Base-by-base conservation (phyloP, 2,113 vertebrate genomes). In the Tachuris rubrigastra region DNA sequence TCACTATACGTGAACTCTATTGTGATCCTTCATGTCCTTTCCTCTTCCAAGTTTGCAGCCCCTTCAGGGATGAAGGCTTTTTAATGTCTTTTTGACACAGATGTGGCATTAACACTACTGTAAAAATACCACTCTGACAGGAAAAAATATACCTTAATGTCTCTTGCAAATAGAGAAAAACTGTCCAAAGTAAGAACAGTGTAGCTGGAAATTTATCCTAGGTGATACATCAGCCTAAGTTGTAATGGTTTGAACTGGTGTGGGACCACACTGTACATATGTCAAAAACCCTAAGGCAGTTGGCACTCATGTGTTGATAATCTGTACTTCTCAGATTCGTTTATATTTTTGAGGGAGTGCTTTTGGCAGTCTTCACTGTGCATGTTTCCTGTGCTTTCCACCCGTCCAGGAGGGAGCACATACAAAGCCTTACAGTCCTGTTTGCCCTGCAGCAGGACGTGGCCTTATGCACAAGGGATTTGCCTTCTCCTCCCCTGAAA, bases 321-420 rank as follows among this genome's bases (percentile, higher is more conserved):
- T 27, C 62, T 67, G 8, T 28, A 41, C n/a, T 47, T 55, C 65
- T 78, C 74, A 20, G 37, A 49, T 82, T 46, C 49, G 18, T 2
- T 4, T 2, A 8, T 8, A 53, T 23, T 86, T 81, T 22, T 71
- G 21, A 63, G 44, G 41, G 52, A 85, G 10, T 6, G 19, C 31
- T 79, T 82, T 31, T 91, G 87, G 74, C 85, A 93, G 66, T 17
- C 81, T 33, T 77, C 65, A 23, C 50, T 33, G 76, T 22, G 30
- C 12, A 9, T 1, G 10, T 47, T 41, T 35, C 39, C 66, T 47
- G 21, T 22, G 4, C 33, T 74, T 77, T 27, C 55, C 50, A 63
- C 47, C 27, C 0, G 0, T 0, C 46, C 30, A 42, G 87, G 66
- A 85, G 9, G 3, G 42, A 78, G 58, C 33, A 39, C 53, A 62